Conservation (phyloP, 2,113 vertebrate genomes). For the Chauna torquata region DNA sequence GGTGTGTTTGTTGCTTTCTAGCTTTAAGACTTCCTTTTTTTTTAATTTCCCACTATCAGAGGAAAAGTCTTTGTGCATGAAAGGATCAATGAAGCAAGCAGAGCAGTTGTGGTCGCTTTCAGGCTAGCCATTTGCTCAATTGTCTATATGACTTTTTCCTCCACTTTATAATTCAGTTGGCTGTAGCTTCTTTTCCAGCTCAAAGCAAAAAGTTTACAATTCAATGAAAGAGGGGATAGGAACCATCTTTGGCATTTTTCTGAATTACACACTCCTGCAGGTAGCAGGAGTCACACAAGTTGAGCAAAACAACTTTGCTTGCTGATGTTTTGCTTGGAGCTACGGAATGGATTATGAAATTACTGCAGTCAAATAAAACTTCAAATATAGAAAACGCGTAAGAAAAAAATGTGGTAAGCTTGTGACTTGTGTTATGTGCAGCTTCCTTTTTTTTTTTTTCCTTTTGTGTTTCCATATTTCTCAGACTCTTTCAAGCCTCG, state of each 20-base stretch:
- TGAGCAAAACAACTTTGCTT: neutral
- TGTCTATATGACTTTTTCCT: neutral
- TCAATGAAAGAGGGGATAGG: neutral
- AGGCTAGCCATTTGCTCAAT: neutral
- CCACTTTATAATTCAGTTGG: neutral
- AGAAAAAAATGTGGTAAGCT: neutral
- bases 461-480: neutral
- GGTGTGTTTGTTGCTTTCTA: neutral
- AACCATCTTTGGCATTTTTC: neutral
- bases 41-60: neutral
- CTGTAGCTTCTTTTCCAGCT: neutral
- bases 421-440: neutral
- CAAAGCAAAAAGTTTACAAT: neutral
- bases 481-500: neutral
- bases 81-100: neutral
- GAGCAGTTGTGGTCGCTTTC: neutral
- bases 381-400: neutral
- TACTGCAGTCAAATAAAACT: neutral
- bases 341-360: neutral
- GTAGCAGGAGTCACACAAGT: neutral
- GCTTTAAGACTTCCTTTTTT: neutral
- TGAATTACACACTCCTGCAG: neutral
- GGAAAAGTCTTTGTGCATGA: neutral
- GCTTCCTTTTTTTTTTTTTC: neutral
- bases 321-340: constrained; percentile 9